Evolutionary conservation across 2,888 invertebrate species (phyloP).

Genomic region (Mechanitis mazaeus): DNA sequence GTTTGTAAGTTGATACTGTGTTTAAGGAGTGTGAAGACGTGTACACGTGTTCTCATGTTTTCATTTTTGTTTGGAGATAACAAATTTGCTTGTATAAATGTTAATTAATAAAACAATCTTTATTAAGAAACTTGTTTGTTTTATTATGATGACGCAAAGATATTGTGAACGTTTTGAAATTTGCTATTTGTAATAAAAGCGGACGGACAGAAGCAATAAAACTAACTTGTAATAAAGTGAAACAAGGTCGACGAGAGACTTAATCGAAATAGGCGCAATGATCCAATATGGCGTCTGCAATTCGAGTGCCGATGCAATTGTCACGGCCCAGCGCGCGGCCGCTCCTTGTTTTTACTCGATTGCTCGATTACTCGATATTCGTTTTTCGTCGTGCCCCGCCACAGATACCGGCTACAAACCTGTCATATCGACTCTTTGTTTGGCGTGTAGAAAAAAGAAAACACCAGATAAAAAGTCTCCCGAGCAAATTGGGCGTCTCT

Average conservation of each 20-base stretch:
- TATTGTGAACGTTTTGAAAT: neutral
- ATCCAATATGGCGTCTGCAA: constrained; percentile 68
- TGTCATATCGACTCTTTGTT: constrained; percentile 74
- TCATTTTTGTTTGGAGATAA: constrained; percentile 7
- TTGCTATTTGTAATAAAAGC: neutral
- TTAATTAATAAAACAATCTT: constrained; percentile 18
- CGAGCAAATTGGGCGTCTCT: constrained; percentile 75
- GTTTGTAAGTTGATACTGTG: constrained; percentile 42
- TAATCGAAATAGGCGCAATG: constrained; percentile 64
- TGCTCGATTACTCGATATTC: constrained; percentile 67
- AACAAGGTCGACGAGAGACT: constrained; percentile 49
- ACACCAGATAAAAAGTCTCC: constrained; percentile 65
- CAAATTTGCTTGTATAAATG: constrained; percentile 4
- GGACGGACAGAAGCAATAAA: constrained; percentile 1
- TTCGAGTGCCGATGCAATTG: constrained; percentile 70
- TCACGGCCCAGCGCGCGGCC: constrained; percentile 62
- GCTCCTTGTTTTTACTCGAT: constrained; percentile 69
- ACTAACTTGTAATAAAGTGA: constrained; percentile 26
- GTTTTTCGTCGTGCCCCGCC: constrained; percentile 63
- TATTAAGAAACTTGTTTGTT: constrained; percentile 22
- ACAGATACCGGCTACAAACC: constrained; percentile 65
- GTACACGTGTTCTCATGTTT: constrained; percentile 27
- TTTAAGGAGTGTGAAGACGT: constrained; percentile 38
- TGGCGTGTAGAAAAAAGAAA: constrained; percentile 60
- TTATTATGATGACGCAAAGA: constrained; percentile 7